Evolutionary conservation across 2,797 vertebrate genomes (phyloP).

Genomic region (Agapornis canus): DNA sequence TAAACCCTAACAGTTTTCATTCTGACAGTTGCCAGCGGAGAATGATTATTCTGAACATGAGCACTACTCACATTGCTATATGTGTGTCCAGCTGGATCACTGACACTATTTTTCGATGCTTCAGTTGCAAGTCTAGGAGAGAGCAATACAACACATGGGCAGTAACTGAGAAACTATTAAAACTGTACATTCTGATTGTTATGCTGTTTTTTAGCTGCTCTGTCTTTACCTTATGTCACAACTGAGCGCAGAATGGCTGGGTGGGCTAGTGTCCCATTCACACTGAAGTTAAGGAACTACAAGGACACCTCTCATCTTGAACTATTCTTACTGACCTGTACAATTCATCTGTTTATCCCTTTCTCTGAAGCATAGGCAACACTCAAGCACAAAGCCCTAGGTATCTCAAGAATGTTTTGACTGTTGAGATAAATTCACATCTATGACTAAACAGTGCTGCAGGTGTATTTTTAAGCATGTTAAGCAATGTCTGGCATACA

Average conservation of each 20-base stretch:
- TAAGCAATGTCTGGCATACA: background rate
- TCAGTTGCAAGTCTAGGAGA: slow-evolving; percentile 71
- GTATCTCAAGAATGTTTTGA: background rate
- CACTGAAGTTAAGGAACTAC: background rate
- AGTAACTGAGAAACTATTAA: background rate
- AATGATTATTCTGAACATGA: background rate
- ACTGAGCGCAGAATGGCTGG: background rate
- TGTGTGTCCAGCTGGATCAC: background rate
- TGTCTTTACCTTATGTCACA: background rate
- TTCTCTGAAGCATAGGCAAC: background rate
- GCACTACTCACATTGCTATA: slow-evolving; percentile 78
- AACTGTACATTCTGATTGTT: background rate
- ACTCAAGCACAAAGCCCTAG: background rate
- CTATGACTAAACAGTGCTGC: background rate
- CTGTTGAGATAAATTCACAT: background rate
- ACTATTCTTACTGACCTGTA: background rate
- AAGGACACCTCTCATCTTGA: background rate
- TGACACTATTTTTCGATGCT: slow-evolving; percentile 51
- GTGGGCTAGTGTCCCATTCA: background rate
- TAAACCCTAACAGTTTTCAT: background rate
- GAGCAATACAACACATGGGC: background rate
- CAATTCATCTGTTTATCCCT: background rate
- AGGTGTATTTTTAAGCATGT: background rate
- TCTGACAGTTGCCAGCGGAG: background rate
- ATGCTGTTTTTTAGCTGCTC: background rate